Evolutionary conservation across 2,113 vertebrate species (phyloP).

Genomic region (Tauraco erythrolophus): DNA sequence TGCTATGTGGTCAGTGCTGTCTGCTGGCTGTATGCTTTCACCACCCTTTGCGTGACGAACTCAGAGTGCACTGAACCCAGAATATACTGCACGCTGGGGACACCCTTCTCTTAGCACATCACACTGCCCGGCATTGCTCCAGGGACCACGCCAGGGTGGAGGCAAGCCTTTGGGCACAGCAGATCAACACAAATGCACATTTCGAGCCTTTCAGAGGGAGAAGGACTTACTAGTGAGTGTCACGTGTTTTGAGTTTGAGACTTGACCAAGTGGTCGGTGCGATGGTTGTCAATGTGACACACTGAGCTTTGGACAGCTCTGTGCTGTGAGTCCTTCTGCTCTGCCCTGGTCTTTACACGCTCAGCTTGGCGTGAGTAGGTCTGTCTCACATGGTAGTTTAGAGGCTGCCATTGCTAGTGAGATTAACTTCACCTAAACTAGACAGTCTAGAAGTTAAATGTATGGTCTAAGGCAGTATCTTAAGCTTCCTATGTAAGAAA

Average conservation of each 20-base stretch:
- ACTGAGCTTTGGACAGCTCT: neutral
- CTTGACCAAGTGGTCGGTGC: neutral
- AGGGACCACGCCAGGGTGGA: neutral
- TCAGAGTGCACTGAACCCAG: neutral
- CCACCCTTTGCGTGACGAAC: rapidly evolving
- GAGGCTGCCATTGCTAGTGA: neutral
- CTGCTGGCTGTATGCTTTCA: neutral
- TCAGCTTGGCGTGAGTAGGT: neutral
- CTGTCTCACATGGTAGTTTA: neutral
- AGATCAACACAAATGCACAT: rapidly evolving
- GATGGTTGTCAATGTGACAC: neutral
- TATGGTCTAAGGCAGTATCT: neutral
- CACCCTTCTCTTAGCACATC: neutral
- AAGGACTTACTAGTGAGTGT: neutral
- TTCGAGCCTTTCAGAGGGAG: neutral
- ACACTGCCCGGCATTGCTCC: neutral
- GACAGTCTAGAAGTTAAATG: neutral
- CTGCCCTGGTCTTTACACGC: neutral
- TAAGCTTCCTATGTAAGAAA: neutral
- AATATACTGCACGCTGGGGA: too few species aligned
- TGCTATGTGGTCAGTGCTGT: neutral
- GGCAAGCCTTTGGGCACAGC: neutral
- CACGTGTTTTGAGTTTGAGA: neutral
- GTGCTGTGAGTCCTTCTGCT: neutral
- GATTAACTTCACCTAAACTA: neutral